A percentile compares a stretch with the other conserved stretches of the same genome.
Conservation (phyloP, 1,140 invertebrate species). For the Daktulosphaira vitifoliae region DNA sequence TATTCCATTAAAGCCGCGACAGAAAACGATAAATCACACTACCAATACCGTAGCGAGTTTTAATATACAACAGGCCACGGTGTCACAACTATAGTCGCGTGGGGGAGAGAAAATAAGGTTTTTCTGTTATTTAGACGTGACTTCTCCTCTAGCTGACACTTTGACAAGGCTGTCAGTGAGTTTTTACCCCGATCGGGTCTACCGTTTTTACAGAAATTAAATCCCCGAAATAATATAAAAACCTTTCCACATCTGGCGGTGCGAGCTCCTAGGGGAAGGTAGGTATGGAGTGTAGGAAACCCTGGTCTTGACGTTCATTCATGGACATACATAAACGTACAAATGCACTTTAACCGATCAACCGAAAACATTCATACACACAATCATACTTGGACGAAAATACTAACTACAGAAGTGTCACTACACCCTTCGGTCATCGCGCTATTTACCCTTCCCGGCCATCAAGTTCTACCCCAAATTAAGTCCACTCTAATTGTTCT, state of each 20-base stretch:
- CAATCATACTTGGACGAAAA: neutral
- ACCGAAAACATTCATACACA: constrained; percentile 21
- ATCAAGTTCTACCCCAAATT: too few species aligned
- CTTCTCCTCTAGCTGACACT: constrained; percentile 11
- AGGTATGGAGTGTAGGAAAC: too few species aligned
- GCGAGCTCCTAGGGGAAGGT: too few species aligned
- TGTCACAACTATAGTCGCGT: neutral
- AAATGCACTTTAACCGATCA: constrained; percentile 18
- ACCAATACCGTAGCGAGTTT: neutral
- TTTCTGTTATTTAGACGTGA: constrained; percentile 6
- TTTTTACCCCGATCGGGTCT: constrained; percentile 20
- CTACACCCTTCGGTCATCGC: neutral
- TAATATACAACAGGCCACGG: neutral
- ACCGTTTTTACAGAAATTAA: constrained; percentile 23
- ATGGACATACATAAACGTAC: neutral
- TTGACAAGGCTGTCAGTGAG: constrained; percentile 28
- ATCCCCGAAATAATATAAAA: neutral
- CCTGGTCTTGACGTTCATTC: too few species aligned
- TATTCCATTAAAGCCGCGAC: constrained; percentile 1
- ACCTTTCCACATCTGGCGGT: constrained; percentile 14
- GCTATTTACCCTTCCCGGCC: too few species aligned
- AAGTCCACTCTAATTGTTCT: too few species aligned
- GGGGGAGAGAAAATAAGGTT: neutral
- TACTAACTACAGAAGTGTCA: constrained; percentile 10
- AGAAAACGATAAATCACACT: constrained; percentile 14